Evolutionary conservation across 2,113 vertebrate species (phyloP).

Genomic region (Xiphophorus couchianus): DNA sequence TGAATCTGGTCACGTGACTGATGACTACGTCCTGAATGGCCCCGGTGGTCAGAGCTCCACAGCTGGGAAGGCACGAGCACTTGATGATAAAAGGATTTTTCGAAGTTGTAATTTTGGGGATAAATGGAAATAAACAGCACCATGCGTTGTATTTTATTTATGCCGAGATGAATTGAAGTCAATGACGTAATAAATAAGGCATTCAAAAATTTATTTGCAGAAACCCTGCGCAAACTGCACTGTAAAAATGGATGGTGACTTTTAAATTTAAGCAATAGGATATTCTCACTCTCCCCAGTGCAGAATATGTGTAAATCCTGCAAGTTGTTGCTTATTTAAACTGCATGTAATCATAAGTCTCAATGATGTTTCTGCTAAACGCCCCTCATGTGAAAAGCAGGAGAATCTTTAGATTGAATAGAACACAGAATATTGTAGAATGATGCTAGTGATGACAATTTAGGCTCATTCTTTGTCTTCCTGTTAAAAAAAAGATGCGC

Average conservation of each 20-base stretch:
- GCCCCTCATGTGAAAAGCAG: too few relatives aligned
- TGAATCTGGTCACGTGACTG: neutral
- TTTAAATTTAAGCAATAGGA: too few relatives aligned
- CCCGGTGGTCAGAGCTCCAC: neutral
- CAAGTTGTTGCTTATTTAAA: neutral
- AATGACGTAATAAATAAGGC: neutral
- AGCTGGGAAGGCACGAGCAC: neutral
- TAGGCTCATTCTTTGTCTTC: neutral
- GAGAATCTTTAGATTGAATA: too few relatives aligned
- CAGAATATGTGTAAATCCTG: too few relatives aligned
- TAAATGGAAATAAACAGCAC: neutral
- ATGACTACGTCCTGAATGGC: neutral
- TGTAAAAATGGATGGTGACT: too few relatives aligned
- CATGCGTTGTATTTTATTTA: neutral
- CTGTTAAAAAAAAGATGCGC: too few relatives aligned
- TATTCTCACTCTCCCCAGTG: too few relatives aligned
- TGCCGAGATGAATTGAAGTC: neutral
- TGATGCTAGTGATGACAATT: neutral
- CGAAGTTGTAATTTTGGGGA: neutral
- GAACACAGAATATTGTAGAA: neutral
- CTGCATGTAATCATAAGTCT: neutral
- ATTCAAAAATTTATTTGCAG: too few relatives aligned
- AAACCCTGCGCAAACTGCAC: too few relatives aligned
- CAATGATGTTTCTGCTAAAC: neutral
- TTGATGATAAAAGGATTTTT: neutral